phyloP scores from a whole-genome alignment of 2,797 vertebrate genomes.

The Spinus pinus region DNA sequence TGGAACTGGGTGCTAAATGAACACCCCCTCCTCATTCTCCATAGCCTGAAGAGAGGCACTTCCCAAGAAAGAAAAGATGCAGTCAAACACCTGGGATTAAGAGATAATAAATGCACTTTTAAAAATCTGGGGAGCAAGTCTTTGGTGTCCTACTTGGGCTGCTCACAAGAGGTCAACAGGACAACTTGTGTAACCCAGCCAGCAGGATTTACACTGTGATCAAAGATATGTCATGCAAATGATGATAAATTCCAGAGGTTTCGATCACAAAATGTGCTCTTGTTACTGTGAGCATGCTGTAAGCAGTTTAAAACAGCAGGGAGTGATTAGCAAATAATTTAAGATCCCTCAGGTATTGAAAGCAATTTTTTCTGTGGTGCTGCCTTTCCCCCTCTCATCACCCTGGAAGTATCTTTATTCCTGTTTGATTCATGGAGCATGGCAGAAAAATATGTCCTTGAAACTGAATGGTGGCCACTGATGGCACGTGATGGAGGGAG shows the following conservation, averaged over 20 bases:
- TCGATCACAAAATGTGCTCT: neutral
- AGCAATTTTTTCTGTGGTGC: neutral
- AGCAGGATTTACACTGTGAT: neutral
- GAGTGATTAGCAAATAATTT: constrained; percentile 32
- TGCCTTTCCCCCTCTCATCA: neutral
- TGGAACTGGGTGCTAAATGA: neutral
- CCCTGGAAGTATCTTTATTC: constrained; percentile 19
- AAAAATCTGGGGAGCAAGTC: neutral
- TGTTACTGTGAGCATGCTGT: neutral
- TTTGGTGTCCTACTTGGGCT: neutral
- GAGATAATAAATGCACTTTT: neutral
- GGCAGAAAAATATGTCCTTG: constrained; percentile 10
- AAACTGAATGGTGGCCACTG: neutral
- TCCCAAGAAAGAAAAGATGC: neutral
- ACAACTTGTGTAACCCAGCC: neutral
- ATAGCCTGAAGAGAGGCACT: neutral
- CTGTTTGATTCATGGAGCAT: constrained; percentile 1
- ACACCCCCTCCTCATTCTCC: neutral
- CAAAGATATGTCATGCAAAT: neutral
- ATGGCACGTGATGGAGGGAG: neutral
- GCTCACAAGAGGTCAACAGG: neutral
- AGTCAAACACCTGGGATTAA: neutral
- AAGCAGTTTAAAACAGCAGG: neutral
- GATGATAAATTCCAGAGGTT: neutral
- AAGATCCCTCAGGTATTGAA: neutral